Percentiles rank a stretch among this genome's conserved stretches.
These are phyloP conservation scores for Hippolais icterina DNA, from an alignment of 2,113 vertebrate species.

Conservation along the genomic window DNA sequence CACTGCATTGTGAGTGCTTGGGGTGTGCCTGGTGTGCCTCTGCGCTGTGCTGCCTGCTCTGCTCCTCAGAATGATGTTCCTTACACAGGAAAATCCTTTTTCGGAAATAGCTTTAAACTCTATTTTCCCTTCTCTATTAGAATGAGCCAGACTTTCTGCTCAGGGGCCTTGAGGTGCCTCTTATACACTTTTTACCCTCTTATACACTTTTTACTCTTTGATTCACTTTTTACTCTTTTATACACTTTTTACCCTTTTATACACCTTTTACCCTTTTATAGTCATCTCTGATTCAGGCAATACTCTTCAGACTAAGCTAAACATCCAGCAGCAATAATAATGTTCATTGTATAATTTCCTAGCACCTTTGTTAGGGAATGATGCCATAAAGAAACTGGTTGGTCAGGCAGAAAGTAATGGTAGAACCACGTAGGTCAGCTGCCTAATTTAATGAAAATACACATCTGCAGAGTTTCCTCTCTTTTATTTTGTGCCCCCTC, in stretches of 20 bases:
- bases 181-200: background rate
- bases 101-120: background rate
- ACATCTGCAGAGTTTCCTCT: background rate
- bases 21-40: background rate
- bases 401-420: background rate
- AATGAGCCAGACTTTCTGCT: background rate
- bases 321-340: background rate
- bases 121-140: background rate
- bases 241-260: background rate
- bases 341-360: background rate
- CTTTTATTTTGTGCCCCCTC: background rate
- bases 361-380: background rate
- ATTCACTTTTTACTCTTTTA: too few relatives aligned
- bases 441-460: background rate
- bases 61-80: background rate
- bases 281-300: background rate
- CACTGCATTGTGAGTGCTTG: background rate
- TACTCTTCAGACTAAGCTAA: background rate
- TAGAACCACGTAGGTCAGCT: background rate
- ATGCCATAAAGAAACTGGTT: background rate
- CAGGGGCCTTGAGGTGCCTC: background rate
- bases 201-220: background rate
- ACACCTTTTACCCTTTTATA: background rate
- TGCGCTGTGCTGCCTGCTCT: background rate
- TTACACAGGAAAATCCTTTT: background rate